Evolutionary conservation across 2,797 vertebrate genomes (phyloP).

Genomic region (Sebastes ruberrimus): DNA sequence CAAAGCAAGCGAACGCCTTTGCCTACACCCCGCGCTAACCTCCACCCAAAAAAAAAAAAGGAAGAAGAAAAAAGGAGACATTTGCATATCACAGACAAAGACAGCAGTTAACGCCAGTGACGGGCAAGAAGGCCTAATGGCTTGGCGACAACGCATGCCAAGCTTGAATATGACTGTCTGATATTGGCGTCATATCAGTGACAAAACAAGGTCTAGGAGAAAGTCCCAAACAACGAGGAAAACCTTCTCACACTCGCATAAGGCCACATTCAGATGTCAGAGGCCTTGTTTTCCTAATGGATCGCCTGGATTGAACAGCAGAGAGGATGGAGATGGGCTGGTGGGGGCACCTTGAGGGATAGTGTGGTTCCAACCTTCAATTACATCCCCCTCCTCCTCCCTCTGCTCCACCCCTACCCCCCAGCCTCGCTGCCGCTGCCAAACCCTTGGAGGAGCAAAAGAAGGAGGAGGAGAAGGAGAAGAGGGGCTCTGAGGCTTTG

Average conservation of each 20-base stretch:
- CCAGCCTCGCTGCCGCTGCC: constrained; percentile 85
- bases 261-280: constrained; percentile 85
- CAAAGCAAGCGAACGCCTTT: constrained; percentile 83
- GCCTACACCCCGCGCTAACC: constrained; percentile 73
- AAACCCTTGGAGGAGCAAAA: constrained; percentile 86
- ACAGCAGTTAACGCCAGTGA: constrained; percentile 82
- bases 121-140: constrained; percentile 79
- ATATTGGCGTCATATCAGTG: constrained; percentile 70
- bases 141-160: constrained; percentile 77
- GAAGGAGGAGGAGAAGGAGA: constrained; percentile 76
- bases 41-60: constrained; percentile 69
- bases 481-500: constrained; percentile 78
- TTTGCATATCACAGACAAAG: constrained; percentile 87
- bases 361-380: constrained; percentile 87
- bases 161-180: constrained; percentile 76
- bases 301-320: constrained; percentile 85
- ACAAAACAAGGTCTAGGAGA: constrained; percentile 66
- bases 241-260: constrained; percentile 76
- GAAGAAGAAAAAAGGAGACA: constrained; percentile 68
- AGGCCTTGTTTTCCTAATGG: constrained; percentile 74
- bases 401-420: constrained; percentile 74
- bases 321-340: constrained; percentile 86
- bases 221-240: constrained; percentile 64
- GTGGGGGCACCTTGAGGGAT: constrained; percentile 91
- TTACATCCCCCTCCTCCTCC: constrained; percentile 79